Evolutionary conservation across 2,888 invertebrate species (phyloP).

Genomic region (Dynastes hyllus): DNA sequence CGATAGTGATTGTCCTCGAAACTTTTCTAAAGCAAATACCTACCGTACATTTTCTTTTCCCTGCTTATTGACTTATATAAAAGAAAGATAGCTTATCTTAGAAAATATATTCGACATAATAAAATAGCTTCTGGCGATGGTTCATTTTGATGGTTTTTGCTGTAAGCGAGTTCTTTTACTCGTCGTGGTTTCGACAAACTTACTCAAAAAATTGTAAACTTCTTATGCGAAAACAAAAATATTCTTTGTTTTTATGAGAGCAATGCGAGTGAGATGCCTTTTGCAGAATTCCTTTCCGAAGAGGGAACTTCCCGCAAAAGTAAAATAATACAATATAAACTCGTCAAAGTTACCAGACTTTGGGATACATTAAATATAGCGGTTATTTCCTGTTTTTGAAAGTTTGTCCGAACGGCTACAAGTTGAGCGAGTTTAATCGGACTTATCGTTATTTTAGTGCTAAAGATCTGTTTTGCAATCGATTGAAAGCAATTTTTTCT

Average conservation of each 20-base stretch:
- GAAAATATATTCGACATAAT: too few species aligned
- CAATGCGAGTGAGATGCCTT: constrained; percentile 9
- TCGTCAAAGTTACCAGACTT: constrained; percentile 51
- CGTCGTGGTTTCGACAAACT: constrained; percentile 1
- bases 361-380: constrained; percentile 50
- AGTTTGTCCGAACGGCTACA: constrained; percentile 42
- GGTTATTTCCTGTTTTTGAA: constrained; percentile 47
- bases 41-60: too few species aligned
- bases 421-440: constrained; percentile 49
- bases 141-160: neutral
- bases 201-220: constrained; percentile 21
- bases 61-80: too few species aligned
- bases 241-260: constrained; percentile 31
- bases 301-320: constrained; percentile 47
- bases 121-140: too few species aligned
- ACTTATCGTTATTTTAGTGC: constrained; percentile 52
- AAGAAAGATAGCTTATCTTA: too few species aligned
- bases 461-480: constrained; percentile 42
- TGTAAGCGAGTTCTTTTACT: neutral
- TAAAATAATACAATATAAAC: constrained; percentile 51
- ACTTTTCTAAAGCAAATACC: too few species aligned
- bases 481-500: constrained; percentile 28
- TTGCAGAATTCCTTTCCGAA: constrained; percentile 33
- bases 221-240: constrained; percentile 12
- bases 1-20: too few species aligned